Conservation (phyloP, 2,888 invertebrate genomes). For the Rhagium mordax region DNA sequence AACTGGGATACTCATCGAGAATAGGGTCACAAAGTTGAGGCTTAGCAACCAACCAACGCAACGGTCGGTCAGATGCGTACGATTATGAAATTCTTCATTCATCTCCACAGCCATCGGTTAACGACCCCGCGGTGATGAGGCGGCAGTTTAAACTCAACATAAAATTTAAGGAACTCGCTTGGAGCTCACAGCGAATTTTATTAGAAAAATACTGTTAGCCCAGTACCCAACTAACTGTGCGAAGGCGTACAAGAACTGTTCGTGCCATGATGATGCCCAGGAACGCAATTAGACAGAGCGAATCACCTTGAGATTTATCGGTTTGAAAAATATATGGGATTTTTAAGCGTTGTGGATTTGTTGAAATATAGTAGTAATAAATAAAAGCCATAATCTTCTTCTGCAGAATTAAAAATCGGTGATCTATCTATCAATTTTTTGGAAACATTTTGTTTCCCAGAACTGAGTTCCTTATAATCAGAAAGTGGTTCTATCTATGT, state of each 20-base stretch:
- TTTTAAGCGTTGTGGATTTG: too few species aligned
- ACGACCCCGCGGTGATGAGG: conserved; percentile 20
- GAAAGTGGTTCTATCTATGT: too few species aligned
- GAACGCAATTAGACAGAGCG: conserved; percentile 9
- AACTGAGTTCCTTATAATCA: too few species aligned
- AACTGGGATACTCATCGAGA: not conserved
- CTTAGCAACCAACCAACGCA: too few species aligned
- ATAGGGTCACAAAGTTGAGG: conserved; percentile 23
- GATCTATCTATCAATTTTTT: too few species aligned
- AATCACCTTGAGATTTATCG: conserved; percentile 3
- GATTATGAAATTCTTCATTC: conserved; percentile 32
- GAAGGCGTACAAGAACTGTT: conserved; percentile 34
- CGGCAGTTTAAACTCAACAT: conserved; percentile 7
- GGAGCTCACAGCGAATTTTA: conserved; percentile 36
- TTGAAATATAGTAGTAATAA: too few species aligned
- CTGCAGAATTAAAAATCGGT: too few species aligned
- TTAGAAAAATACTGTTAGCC: conserved; percentile 48
- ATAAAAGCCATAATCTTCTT: too few species aligned
- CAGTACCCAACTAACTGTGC: conserved; percentile 38
- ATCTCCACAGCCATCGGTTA: conserved; percentile 20
- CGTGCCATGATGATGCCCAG: conserved; percentile 13
- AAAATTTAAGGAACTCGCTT: conserved; percentile 20
- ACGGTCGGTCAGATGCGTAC: conserved; percentile 15
- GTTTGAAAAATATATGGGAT: not conserved
- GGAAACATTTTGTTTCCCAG: too few species aligned